Conservation (phyloP, 2,888 invertebrate genomes). For the Harpagoxenus sublaevis region DNA sequence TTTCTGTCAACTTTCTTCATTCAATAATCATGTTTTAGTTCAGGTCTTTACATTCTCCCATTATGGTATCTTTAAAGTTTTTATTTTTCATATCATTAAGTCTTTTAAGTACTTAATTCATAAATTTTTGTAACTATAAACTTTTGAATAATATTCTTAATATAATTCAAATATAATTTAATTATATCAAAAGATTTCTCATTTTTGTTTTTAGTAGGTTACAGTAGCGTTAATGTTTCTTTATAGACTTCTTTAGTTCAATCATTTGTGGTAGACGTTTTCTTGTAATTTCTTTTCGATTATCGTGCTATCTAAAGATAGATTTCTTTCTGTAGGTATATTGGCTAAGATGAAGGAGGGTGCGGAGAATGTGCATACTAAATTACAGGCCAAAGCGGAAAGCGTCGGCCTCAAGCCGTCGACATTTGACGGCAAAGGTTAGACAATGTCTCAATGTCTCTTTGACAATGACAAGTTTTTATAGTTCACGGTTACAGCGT, state of each 20-base stretch:
- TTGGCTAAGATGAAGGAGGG: constrained; percentile 98
- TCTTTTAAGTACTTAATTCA: neutral
- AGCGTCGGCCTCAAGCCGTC: constrained; percentile 89
- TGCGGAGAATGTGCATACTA: constrained; percentile 97
- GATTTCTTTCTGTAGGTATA: constrained; percentile 89
- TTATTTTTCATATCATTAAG: neutral
- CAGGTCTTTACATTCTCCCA: neutral
- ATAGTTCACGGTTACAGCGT: constrained; percentile 48
- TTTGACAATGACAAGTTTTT: constrained; percentile 60
- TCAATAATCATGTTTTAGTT: neutral
- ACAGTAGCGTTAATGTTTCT: constrained; percentile 9
- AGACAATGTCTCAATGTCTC: constrained; percentile 73
- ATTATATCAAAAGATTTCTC: neutral
- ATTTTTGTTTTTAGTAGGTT: constrained; percentile 12
- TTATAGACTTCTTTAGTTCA: constrained; percentile 23
- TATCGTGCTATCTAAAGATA: constrained; percentile 61
- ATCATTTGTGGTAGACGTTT: constrained; percentile 21
- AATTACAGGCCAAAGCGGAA: constrained; percentile 97
- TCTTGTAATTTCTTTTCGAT: neutral
- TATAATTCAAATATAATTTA: neutral
- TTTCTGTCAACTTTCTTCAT: constrained; percentile 1
- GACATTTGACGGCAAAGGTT: constrained; percentile 86
- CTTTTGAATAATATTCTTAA: neutral
- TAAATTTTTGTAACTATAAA: neutral
- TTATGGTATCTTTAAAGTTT: neutral